Base-by-base conservation (phyloP, 2,113 vertebrate species). In the Rafetus swinhoei region DNA sequence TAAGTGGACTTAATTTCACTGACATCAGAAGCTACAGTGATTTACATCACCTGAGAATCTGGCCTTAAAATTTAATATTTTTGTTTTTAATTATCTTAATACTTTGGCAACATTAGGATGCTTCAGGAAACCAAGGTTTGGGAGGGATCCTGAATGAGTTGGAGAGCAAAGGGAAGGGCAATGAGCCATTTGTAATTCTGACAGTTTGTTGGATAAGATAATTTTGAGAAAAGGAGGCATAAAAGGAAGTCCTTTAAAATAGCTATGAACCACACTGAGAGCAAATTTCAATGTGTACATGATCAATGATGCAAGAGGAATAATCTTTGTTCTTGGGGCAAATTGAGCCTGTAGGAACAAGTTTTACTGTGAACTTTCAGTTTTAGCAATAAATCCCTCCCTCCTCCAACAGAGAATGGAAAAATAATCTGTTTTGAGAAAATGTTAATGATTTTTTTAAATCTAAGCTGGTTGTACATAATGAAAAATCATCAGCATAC, bases 1-100 rank as follows among this genome's bases (percentile, higher is more conserved):
- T 76, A 94, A 50, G 88, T 90, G 94, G 93, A 91, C 86, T 72
- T 6, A 92, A 87, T 32, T 79, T 81, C 93, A 94, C 5, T 90
- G 96, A 93, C 91, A 96, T 86, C 10, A 24, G 91, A 93, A 81
- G 85, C 52, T 60, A 90, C 85, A 79, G 83, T 57, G 56, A 95
- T 97, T 96, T 97, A 95, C 94, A 96, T 90, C 87, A 86, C 85
- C 92, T 96, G 85, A 82, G 90, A 87, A 93, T 96, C 90, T 83
- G 74, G 82, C 79, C 85, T 11, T 94, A 39, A 7, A 95, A 93
- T 87, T 86, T 94, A 90, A 29, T 8, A 81, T 77, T 86, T 10
- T 92, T 14, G 56, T 92, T 92, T 76, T 82, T 45, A 11, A 45
- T 45, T 45, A n/a, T 29, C 32, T 29, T 18, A 12, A 69, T 69